These are phyloP conservation scores for Phoeniculus purpureus DNA, from an alignment of 2,797 vertebrate genomes.

Conservation along the genomic window DNA sequence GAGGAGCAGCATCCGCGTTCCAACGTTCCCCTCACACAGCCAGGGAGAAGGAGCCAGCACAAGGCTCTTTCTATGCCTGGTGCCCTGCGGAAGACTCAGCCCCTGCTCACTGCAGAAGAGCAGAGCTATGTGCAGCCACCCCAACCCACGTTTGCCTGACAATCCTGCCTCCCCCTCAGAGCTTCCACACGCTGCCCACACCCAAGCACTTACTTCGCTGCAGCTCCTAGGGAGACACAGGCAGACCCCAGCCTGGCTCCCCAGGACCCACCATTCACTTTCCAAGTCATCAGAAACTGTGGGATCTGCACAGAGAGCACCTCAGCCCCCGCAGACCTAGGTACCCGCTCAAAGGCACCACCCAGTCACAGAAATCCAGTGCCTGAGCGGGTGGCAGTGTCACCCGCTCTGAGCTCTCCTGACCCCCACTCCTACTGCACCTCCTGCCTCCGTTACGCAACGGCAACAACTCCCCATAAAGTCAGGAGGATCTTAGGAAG, in stretches of 20 bases:
- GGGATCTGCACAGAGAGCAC: neutral
- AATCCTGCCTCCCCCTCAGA: constrained; percentile 39
- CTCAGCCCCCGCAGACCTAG: neutral
- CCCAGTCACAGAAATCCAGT: neutral
- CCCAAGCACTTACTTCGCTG: neutral
- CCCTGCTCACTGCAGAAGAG: neutral
- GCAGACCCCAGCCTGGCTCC: neutral
- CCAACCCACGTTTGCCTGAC: constrained; percentile 15
- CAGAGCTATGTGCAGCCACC: neutral
- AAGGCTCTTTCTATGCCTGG: neutral
- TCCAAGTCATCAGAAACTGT: fast-evolving
- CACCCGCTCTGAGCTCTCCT: neutral
- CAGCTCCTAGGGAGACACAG: neutral
- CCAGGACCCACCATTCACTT: neutral
- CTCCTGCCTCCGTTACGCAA: neutral
- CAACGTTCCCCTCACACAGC: neutral
- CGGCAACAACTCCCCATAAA: neutral
- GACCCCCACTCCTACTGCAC: constrained; percentile 4
- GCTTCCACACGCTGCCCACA: constrained; percentile 6
- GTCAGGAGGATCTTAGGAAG: neutral
- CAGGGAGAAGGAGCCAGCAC: neutral
- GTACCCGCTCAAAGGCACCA: neutral
- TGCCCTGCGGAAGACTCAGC: neutral
- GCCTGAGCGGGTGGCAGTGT: neutral
- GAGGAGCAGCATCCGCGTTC: fast-evolving